phyloP scores from a whole-genome alignment of 2,888 invertebrate species.

The Lycophotia porphyrea region DNA sequence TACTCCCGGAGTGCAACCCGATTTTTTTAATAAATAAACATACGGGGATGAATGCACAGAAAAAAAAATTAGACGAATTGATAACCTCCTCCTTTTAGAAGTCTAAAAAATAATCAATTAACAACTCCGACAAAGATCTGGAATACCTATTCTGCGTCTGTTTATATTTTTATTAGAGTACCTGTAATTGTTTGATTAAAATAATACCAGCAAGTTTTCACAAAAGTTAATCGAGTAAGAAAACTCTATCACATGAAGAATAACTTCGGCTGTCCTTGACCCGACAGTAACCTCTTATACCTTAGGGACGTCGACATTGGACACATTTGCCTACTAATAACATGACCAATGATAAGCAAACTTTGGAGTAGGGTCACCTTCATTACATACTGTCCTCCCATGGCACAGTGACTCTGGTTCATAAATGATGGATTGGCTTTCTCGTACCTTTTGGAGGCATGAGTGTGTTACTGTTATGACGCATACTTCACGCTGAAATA shows the following conservation, averaged over 20 bases:
- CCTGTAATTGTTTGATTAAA: neutral
- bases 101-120: neutral
- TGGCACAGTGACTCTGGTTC: slow-evolving; percentile 13
- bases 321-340: slow-evolving; percentile 31
- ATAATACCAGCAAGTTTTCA: neutral
- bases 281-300: slow-evolving; percentile 5
- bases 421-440: slow-evolving; percentile 39
- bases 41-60: neutral
- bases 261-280: slow-evolving; percentile 13
- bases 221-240: neutral
- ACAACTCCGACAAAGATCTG: neutral
- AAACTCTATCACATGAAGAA: neutral
- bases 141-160: neutral
- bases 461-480: too few species aligned
- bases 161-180: neutral
- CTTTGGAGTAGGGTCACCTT: slow-evolving; percentile 39
- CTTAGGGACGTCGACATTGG: slow-evolving; percentile 25
- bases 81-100: too few species aligned
- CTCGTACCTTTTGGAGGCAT: neutral
- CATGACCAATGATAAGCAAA: slow-evolving; percentile 23
- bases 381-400: slow-evolving; percentile 26
- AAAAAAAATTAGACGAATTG: neutral
- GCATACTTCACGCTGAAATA: neutral
- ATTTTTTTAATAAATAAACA: too few species aligned
- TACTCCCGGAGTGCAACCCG: too few species aligned